Evolutionary conservation across 2,797 vertebrate species (phyloP).

Genomic region (Phrynocephalus forsythii): DNA sequence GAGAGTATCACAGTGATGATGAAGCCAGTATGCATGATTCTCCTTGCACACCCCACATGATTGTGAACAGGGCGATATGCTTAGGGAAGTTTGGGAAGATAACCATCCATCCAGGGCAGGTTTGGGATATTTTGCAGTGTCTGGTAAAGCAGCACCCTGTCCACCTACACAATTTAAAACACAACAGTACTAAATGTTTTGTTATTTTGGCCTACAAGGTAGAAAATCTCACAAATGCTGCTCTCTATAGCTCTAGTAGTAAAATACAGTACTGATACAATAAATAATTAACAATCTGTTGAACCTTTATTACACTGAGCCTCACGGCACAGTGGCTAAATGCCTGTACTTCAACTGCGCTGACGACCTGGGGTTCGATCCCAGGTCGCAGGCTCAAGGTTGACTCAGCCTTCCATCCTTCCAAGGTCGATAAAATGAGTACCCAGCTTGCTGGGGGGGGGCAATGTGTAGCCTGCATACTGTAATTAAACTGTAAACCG

Average conservation of each 20-base stretch:
- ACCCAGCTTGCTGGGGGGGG: too few species aligned
- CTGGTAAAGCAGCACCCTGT: neutral
- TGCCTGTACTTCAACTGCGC: too few species aligned
- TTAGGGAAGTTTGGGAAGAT: neutral
- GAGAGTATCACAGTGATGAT: neutral
- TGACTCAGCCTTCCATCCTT: too few species aligned
- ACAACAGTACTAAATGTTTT: neutral
- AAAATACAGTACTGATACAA: neutral
- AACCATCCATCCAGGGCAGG: neutral
- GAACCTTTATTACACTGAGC: neutral
- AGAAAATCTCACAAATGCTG: neutral
- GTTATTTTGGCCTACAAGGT: neutral
- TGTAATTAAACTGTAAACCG: too few species aligned
- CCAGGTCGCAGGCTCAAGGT: too few species aligned
- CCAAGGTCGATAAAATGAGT: too few species aligned
- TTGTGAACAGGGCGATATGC: neutral
- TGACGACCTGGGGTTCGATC: too few species aligned
- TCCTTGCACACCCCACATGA: neutral
- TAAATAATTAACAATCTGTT: neutral
- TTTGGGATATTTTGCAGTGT: neutral
- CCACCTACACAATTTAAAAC: neutral
- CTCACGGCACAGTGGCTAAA: too few species aligned
- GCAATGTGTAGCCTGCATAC: too few species aligned
- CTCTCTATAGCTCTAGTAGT: neutral
- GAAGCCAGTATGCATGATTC: neutral